Percentiles rank a stretch among this genome's conserved stretches.
Evolutionary conservation across 2,888 invertebrate genomes (phyloP).

Genomic region (Enoplolaimus lenunculus): DNA sequence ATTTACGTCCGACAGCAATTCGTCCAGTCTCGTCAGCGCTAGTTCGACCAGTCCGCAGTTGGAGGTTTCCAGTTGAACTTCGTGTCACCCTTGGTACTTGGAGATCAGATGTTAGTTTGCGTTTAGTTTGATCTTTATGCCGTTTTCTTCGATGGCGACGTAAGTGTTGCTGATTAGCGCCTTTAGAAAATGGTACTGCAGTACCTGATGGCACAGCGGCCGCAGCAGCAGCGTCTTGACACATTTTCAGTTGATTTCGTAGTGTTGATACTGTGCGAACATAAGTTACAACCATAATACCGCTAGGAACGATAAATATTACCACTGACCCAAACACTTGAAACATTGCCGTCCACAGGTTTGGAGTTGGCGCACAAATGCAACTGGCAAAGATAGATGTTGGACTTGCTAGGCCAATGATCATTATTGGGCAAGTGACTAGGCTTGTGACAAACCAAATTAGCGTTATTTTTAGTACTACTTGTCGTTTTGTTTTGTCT

Average conservation of each 20-base stretch:
- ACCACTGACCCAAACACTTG: conserved; percentile 61
- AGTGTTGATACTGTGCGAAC: conserved; percentile 45
- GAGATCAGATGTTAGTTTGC: too few relatives aligned
- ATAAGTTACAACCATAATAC: conserved; percentile 85
- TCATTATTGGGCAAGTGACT: conserved; percentile 68
- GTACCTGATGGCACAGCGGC: too few relatives aligned
- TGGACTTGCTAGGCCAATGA: conserved; percentile 45
- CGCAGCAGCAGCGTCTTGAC: too few relatives aligned
- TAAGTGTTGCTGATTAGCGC: too few relatives aligned
- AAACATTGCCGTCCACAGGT: conserved; percentile 22
- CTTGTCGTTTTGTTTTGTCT: conserved; percentile 65
- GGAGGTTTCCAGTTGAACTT: too few relatives aligned
- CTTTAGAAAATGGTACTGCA: too few relatives aligned
- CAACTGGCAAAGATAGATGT: conserved; percentile 43
- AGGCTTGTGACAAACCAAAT: conserved; percentile 84
- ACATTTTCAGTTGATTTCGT: conserved; percentile 5
- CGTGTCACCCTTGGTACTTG: too few relatives aligned
- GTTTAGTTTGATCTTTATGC: too few relatives aligned
- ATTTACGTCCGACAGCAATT: too few relatives aligned
- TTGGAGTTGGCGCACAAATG: conserved; percentile 43
- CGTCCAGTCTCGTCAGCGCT: too few relatives aligned
- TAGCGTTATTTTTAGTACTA: conserved; percentile 64
- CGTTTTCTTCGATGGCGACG: too few relatives aligned
- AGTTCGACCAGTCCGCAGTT: too few relatives aligned
- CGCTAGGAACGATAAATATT: conserved; percentile 84